These are phyloP conservation scores for Parnassius mnemosyne DNA, from an alignment of 2,888 invertebrate species.

Conservation along the genomic window DNA sequence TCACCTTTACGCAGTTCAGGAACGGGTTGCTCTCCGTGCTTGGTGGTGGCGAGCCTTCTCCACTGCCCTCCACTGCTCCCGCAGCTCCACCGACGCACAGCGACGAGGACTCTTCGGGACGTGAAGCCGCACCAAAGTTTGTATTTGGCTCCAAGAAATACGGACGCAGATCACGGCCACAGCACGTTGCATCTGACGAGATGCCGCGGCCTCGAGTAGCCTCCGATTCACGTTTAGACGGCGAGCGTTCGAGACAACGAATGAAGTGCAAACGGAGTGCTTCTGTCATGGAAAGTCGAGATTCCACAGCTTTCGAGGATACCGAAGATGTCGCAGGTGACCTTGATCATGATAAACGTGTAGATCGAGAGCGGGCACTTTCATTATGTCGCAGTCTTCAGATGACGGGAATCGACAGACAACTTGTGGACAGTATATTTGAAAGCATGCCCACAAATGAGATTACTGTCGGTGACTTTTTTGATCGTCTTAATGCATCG, in stretches of 20 bases:
- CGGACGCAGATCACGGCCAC: conserved; percentile 85
- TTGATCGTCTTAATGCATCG: conserved; percentile 60
- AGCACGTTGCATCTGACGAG: conserved; percentile 45
- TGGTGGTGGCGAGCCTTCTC: conserved; percentile 70
- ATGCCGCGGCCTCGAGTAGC: conserved; percentile 50
- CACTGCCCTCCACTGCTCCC: conserved; percentile 34
- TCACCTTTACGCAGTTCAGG: conserved; percentile 87
- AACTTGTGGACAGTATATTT: conserved; percentile 60
- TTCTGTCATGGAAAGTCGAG: conserved; percentile 53
- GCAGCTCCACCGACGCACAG: conserved; percentile 41
- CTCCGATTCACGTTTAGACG: conserved; percentile 57
- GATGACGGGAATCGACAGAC: conserved; percentile 61
- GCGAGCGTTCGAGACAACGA: conserved; percentile 46
- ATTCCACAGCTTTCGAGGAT: conserved; percentile 19
- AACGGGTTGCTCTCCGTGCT: conserved; percentile 86
- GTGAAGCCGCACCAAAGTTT: conserved; percentile 87
- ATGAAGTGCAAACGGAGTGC: conserved; percentile 54
- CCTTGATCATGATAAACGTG: conserved; percentile 59
- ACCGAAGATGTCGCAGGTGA: conserved; percentile 33
- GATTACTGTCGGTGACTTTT: conserved; percentile 72
- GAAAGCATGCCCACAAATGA: conserved; percentile 47
- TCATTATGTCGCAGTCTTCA: conserved; percentile 60
- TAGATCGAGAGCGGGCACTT: conserved; percentile 58
- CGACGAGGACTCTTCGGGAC: conserved; percentile 82
- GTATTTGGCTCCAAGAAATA: conserved; percentile 88